A percentile compares a stretch with the other conserved stretches of the same genome.
Conservation (phyloP, 2,113 vertebrate species). For the Scartelaos histophorus region DNA sequence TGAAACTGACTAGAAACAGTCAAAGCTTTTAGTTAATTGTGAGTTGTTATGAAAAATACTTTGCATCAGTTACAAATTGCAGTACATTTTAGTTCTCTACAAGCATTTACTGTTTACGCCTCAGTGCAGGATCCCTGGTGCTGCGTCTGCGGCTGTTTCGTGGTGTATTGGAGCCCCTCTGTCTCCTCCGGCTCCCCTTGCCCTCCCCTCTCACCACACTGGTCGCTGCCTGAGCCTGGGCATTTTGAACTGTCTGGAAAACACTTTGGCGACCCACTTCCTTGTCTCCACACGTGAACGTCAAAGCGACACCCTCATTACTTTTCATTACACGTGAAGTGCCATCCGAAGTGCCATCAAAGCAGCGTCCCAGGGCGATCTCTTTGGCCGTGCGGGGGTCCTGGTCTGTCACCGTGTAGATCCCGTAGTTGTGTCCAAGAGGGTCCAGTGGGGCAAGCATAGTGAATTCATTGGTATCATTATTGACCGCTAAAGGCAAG, state of each 20-base stretch:
- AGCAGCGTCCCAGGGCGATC: conserved; percentile 93
- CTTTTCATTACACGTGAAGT: conserved; percentile 93
- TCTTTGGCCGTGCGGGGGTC: conserved; percentile 94
- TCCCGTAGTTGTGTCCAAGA: conserved; percentile 95
- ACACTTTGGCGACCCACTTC: conserved; percentile 81
- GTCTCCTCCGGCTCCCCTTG: conserved; percentile 69
- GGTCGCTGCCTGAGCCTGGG: conserved; percentile 60
- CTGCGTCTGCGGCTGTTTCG: conserved; percentile 69
- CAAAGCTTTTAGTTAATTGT: conserved; percentile 2
- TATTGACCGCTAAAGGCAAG: conserved; percentile 92
- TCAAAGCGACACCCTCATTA: conserved; percentile 85
- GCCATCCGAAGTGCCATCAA: conserved; percentile 91
- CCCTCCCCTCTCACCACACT: conserved; percentile 57
- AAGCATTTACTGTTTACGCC: conserved; percentile 5
- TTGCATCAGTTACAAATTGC: conserved; percentile 1
- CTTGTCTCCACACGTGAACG: conserved; percentile 86
- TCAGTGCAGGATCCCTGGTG: conserved; percentile 57
- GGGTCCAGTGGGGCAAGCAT: conserved; percentile 97
- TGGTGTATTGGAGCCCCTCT: conserved; percentile 54
- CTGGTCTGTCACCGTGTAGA: conserved; percentile 97
- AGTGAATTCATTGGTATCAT: conserved; percentile 92
- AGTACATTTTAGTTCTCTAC: not conserved
- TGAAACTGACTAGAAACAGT: not conserved
- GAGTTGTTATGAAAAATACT: conserved; percentile 5
- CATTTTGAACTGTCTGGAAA: conserved; percentile 84